Base-by-base conservation (phyloP, 2,113 vertebrate genomes). In the Danionella cerebrum region DNA sequence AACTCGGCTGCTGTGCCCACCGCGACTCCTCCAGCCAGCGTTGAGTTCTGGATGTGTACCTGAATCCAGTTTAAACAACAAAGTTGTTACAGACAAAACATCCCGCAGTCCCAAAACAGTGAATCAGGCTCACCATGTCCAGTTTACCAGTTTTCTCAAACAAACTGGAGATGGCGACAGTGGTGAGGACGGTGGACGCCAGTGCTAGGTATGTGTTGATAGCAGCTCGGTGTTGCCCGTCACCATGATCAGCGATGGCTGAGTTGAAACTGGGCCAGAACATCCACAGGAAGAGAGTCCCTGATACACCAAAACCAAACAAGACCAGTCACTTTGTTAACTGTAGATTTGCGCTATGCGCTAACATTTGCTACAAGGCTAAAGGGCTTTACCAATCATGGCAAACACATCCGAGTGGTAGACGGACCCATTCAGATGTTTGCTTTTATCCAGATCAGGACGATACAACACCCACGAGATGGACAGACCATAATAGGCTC, bases 181-280 rank as follows among this genome's bases (percentile, higher is more conserved):
- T 77, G 18, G 92, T 94, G 72, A 99, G 89, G 51, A 98, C 95
- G 0, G 90, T 90, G 16, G 96, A 76, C 0, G 94, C 92, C 83
- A 99, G 71, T 0, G 93, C 88, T 82, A 95, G 92, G 81, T 98
- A 99, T 0, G 96, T 99, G 82, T 99, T 99, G 75, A 99, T 92
- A 81, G 73, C 92, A 0, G 94, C 93, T 12, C 96, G 87, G 79
- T 97, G 95, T 82, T 99, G 96, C 19, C 87, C 89, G 1, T 98
- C 96, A 5, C 96, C 96, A 0, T 94, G 92, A 1, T 85, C 75
- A 35, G 91, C 83, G 54, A 91, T 75, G 13, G 96, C 95, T 0
- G 96, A 98, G 81, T 99, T 98, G 82, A 99, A 99, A 77, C 96
- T 99, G 64, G 96, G 96, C 96, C 96, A 99, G 82, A 92, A 99